Conservation (phyloP, 2,113 vertebrate species). For the Platycercus adscitus region DNA sequence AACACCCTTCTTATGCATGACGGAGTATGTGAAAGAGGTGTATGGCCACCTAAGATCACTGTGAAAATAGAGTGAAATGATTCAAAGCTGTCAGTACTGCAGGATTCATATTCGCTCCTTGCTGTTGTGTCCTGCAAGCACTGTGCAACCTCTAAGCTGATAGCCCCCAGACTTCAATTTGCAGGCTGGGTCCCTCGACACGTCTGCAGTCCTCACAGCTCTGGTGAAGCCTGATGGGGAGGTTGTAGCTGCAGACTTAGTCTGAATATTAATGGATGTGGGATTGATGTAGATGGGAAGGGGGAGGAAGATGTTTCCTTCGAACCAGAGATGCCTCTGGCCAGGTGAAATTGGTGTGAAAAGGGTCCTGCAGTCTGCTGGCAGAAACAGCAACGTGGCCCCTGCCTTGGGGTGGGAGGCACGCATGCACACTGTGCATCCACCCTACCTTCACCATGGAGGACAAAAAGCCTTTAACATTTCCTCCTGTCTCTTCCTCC, state of each 20-base stretch:
- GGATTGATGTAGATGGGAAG: neutral
- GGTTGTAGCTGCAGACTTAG: neutral
- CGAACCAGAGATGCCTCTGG: neutral
- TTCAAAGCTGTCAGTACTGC: neutral
- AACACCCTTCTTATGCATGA: neutral
- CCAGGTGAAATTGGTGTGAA: neutral
- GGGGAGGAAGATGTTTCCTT: neutral
- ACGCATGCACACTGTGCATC: fast-evolving
- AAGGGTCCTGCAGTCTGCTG: neutral
- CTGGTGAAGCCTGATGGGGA: neutral
- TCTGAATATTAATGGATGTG: neutral
- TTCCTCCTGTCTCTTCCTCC: neutral
- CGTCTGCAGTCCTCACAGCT: neutral
- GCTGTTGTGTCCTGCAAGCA: neutral
- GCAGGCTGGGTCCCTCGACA: neutral
- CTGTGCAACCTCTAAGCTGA: neutral
- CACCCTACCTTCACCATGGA: neutral
- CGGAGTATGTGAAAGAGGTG: neutral
- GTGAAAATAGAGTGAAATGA: neutral
- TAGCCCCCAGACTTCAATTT: neutral
- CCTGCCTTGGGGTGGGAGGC: neutral
- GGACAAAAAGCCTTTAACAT: neutral
- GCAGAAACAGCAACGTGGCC: neutral
- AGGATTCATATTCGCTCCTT: neutral
- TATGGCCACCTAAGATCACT: neutral